These are phyloP conservation scores for Microtus oregoni DNA, from an alignment of 2,113 vertebrate species.

Conservation along the genomic window DNA sequence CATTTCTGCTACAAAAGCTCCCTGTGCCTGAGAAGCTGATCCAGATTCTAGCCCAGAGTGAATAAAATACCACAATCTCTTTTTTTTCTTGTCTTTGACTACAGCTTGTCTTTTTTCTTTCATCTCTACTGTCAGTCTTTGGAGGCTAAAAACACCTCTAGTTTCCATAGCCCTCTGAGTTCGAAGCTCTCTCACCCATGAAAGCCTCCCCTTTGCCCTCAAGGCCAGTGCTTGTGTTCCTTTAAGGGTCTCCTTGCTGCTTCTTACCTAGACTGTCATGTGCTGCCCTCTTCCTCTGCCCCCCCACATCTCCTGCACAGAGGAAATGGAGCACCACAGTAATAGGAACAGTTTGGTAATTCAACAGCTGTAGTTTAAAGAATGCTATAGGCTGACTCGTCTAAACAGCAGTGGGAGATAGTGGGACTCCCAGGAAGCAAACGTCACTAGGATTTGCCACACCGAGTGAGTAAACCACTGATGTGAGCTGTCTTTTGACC, in stretches of 20 bases:
- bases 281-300: not conserved
- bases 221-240: not conserved
- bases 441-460: not conserved
- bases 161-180: not conserved
- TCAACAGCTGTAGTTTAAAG: not conserved
- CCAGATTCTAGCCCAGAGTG: constrained; percentile 35
- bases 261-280: not conserved
- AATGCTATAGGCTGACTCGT: not conserved
- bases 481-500: not conserved
- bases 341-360: not conserved
- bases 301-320: not conserved
- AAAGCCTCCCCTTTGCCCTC: not conserved
- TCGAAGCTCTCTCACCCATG: not conserved
- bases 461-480: not conserved
- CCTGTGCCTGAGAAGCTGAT: constrained; percentile 23
- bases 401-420: not conserved
- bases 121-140: constrained; percentile 1
- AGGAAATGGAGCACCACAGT: not conserved
- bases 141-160: not conserved
- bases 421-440: not conserved
- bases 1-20: constrained; percentile 68
- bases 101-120: constrained; percentile 9
- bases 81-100: constrained; percentile 36
- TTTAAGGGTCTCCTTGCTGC: not conserved
- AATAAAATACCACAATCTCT: not conserved